Evolutionary conservation across 2,797 vertebrate species (phyloP).

Genomic region (Spinibarbus caldwelli): DNA sequence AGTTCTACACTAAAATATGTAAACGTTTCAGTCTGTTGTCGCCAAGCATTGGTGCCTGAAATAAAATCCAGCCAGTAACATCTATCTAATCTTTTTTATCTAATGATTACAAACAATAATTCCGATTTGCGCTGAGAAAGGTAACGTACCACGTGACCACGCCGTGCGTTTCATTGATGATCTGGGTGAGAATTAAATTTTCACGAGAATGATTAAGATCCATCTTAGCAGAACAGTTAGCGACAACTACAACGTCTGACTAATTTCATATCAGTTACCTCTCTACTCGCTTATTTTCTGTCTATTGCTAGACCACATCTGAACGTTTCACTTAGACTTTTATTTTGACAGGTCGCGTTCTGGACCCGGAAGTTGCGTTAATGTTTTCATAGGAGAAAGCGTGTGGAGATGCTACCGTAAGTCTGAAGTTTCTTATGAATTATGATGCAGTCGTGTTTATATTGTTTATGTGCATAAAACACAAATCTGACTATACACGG

Average conservation of each 20-base stretch:
- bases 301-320: background rate
- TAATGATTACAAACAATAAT: background rate
- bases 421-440: background rate
- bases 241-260: background rate
- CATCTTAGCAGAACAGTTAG: background rate
- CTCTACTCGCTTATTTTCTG: background rate
- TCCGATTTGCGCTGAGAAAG: background rate
- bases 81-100: background rate
- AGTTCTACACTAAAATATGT: background rate
- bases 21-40: background rate
- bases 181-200: background rate
- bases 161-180: background rate
- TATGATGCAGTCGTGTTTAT: background rate
- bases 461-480: background rate
- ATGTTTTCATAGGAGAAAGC: background rate
- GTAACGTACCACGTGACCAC: background rate
- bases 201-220: background rate
- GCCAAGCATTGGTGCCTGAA: background rate
- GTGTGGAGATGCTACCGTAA: slow-evolving; percentile 23
- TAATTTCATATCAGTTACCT: background rate
- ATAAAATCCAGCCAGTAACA: background rate
- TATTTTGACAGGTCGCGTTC: slow-evolving; percentile 35
- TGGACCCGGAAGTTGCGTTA: slow-evolving; percentile 9
- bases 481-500: background rate
- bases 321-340: slow-evolving; percentile 10